phyloP scores from a whole-genome alignment of 2,888 invertebrate genomes.

The Anthrax anthrax region DNA sequence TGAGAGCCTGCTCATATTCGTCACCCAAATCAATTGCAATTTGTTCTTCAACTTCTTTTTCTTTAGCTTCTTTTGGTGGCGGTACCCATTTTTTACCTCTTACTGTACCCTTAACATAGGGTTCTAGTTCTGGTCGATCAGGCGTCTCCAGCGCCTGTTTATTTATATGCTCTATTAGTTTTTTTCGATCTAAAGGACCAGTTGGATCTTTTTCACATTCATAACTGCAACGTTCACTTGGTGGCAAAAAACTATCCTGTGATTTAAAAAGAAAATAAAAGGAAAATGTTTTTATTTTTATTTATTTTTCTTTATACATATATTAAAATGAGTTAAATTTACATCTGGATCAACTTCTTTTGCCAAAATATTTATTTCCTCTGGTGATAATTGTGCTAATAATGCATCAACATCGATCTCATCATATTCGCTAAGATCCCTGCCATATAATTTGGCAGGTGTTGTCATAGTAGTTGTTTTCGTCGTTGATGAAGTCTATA shows the following conservation, averaged over 20 bases:
- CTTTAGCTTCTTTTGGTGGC: conserved; percentile 53
- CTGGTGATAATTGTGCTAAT: conserved; percentile 79
- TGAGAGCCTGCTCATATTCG: conserved; percentile 84
- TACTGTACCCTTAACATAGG: conserved; percentile 78
- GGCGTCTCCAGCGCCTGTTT: conserved; percentile 97
- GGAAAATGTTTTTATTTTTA: too few species aligned
- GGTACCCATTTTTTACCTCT: conserved; percentile 89
- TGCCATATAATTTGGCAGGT: conserved; percentile 77
- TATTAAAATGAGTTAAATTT: conserved; percentile 36
- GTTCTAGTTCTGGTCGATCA: conserved; percentile 91
- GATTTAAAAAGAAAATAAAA: conserved; percentile 20
- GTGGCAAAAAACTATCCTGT: conserved; percentile 93
- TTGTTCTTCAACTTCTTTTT: conserved; percentile 76
- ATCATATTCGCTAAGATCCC: conserved; percentile 80
- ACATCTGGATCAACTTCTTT: conserved; percentile 99
- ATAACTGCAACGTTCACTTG: conserved; percentile 88
- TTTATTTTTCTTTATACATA: neutral
- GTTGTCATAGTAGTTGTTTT: conserved; percentile 83
- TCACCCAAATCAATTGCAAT: conserved; percentile 87
- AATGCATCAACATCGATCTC: conserved; percentile 94
- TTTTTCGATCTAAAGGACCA: conserved; percentile 89
- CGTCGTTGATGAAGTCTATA: conserved; percentile 77
- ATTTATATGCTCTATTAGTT: conserved; percentile 90
- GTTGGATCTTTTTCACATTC: conserved; percentile 92
- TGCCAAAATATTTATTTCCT: conserved; percentile 92